Base-by-base conservation (phyloP, 2,113 vertebrate genomes). In the Poeciliopsis turrubarensis region DNA sequence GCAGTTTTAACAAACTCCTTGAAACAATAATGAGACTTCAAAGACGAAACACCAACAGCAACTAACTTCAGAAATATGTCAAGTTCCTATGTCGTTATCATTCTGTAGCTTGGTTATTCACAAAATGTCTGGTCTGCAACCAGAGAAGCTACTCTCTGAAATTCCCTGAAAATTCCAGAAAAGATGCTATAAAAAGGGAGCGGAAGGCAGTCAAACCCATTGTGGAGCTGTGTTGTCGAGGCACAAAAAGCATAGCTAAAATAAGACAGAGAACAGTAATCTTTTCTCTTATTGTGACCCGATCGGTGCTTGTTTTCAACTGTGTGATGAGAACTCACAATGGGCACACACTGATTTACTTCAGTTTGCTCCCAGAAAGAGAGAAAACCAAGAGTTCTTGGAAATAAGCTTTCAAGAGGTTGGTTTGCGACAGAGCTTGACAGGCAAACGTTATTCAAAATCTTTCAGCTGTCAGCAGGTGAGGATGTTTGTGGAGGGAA, bases 1-100 rank as follows among this genome's bases (percentile, higher is more conserved):
- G 61, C 66, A 29, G 71, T 47, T 72, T 34, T 71, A 60, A 14
- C 8, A 80, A 54, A 64, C 17, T 26, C 9, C 19, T 66, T 73
- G 30, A 27, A 22, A 12, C 19, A 44, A 14, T 44, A 9, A 41
- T 17, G 34, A 39, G 10, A 32, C 41, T 51, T 73, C 13, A 74
- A 47, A 73, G 27, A 62, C 64, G 25, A 8, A 17, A 31, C 13
- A 1, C 3, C 3, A 44, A 12, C 7, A 22, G 30, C 74, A 44
- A 15, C 26, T 54, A 75, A 64, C 25, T 3, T 57, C 3, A 34
- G 47, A 37, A 60, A 51, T 3, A 41, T 22, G 13, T 67, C 12
- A 66, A 51, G n/a, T 15, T 32, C 4, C 2, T 61, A 19, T 25
- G 3, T 34, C 8, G 6, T 37, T 26, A 39, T 61, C 26, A 61